Base-by-base conservation (phyloP, 1,140 invertebrate species). In the Monochamus saltuarius region DNA sequence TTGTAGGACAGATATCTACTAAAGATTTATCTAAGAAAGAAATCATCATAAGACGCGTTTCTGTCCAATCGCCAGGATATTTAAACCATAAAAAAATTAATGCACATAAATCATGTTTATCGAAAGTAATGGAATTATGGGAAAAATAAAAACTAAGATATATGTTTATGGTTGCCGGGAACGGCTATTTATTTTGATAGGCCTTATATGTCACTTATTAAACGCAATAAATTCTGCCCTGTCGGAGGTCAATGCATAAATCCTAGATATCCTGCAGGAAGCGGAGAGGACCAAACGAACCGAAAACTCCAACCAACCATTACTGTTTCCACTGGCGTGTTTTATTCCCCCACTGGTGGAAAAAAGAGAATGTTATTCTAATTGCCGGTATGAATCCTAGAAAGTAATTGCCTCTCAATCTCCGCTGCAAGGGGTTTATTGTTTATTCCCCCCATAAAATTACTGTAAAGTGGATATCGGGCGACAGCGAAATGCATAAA, bases 161-260 rank as follows among this genome's bases (percentile, higher is more conserved):
- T 36, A 51, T 51, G 9, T 51, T 22, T 51, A 51, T 51, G 34
- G 49, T 14, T 11, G 22, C n/a, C 43, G 45, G 45, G 45, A 43
- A 34, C 16, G 7, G 53, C 37, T 19, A 45, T 56, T 45, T 19
- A 43, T 45, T 42, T 56, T 56, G 38, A 45, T 56, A 42, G 19
- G 53, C 38, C 53, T 56, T 56, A 56, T 42, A 56, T 56, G 53
- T 56, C 53, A 56, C 53, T 45, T 56, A 56, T 56, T 56, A 45
- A 56, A 45, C 36, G 53, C 53, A 17, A 45, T 56, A 56, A 56
- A 56, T 56, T 56, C 53, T 10, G 22, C 17, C 39, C 37, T 56
- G 53, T 56, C 53, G 13, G 53, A 43, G 42, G 14, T 34, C 53
- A 45, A 39, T 56, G 42, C 37, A 56, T 56, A 56, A 56, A 56